Base-by-base conservation (phyloP, 1,140 invertebrate species). In the Drosophila kikkawai region DNA sequence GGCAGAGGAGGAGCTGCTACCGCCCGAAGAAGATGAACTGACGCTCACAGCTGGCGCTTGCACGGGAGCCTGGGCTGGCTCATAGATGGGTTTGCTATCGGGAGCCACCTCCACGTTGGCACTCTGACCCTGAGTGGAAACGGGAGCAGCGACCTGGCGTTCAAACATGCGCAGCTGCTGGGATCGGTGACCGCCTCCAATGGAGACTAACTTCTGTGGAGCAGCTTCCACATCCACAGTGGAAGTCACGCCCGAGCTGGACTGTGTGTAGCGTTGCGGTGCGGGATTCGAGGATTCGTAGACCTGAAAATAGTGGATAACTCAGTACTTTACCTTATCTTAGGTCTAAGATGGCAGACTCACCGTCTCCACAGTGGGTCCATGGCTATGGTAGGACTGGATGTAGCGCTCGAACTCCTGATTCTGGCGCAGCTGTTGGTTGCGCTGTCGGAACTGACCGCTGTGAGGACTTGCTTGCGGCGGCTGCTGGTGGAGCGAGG, bases 401-500 rank as follows among this genome's bases (percentile, higher is more conserved):
- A 92, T 91, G 53, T 92, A 92, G 1, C 91, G 88, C 41, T 92
- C 91, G 44, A 92, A 92, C 45, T 92, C 91, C 71, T 92, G 82
- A 55, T 92, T 92, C 50, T 92, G 84, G 0, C 83, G 88, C 12
- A 90, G 69, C 57, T 92, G 91, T 36, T 91, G 80, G 44, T 80
- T 90, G 17, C 79, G 66, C 59, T 92, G 80, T 8, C 87, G 77
- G 58, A 92, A 84, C 22, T 92, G 91, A 7, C 82, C 78, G 22
- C 71, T 90, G 53, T 85, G 85, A 9, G 48, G 56, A 32, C 41
- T 68, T 5, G 19, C 8, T 5, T 56, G 53, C 7, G 78, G 74
- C 5, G 81, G 85, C 70, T 86, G 85, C 50, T 91, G 85, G 9
- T 71, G 66, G 11, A 81, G 11, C 1, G 67, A 57, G 26, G 80